These are phyloP conservation scores for Empis stercorea DNA, from an alignment of 2,888 invertebrate species.

Conservation along the genomic window DNA sequence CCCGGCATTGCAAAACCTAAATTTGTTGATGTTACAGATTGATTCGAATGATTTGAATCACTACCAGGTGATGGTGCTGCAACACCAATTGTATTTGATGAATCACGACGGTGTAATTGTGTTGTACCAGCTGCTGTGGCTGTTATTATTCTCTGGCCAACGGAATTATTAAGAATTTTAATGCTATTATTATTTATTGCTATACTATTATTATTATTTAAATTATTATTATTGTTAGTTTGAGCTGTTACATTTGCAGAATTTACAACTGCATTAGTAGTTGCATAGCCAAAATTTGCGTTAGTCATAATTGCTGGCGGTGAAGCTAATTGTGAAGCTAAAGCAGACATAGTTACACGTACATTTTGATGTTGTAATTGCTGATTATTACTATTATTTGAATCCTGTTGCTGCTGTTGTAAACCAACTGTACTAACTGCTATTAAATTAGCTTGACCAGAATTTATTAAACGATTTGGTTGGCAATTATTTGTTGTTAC, in stretches of 20 bases:
- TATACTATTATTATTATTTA: slow-evolving; percentile 5
- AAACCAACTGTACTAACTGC: slow-evolving; percentile 20
- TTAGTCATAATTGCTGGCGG: slow-evolving; percentile 37
- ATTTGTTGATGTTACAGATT: slow-evolving; percentile 32
- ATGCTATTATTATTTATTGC: slow-evolving; percentile 16
- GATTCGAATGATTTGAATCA: slow-evolving; percentile 35
- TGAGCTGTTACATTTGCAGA: background rate
- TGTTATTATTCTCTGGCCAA: slow-evolving; percentile 17
- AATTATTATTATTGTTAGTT: slow-evolving; percentile 8
- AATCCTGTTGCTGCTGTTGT: slow-evolving; percentile 18
- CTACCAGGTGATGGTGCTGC: slow-evolving; percentile 37
- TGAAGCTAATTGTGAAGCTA: slow-evolving; percentile 36
- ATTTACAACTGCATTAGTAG: slow-evolving; percentile 16
- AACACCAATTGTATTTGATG: slow-evolving; percentile 37
- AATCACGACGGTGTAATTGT: slow-evolving; percentile 31
- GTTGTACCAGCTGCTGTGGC: slow-evolving; percentile 19
- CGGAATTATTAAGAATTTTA: slow-evolving; percentile 16
- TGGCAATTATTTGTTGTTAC: slow-evolving; percentile 10
- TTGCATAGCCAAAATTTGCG: slow-evolving; percentile 26
- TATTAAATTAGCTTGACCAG: slow-evolving; percentile 29
- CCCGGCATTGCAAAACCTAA: slow-evolving; percentile 45
- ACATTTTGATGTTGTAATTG: slow-evolving; percentile 25
- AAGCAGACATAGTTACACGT: slow-evolving; percentile 37
- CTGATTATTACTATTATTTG: slow-evolving; percentile 3
- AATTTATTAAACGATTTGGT: slow-evolving; percentile 14